phyloP scores from a whole-genome alignment of 2,888 invertebrate species.

The Drosophila putrida region DNA sequence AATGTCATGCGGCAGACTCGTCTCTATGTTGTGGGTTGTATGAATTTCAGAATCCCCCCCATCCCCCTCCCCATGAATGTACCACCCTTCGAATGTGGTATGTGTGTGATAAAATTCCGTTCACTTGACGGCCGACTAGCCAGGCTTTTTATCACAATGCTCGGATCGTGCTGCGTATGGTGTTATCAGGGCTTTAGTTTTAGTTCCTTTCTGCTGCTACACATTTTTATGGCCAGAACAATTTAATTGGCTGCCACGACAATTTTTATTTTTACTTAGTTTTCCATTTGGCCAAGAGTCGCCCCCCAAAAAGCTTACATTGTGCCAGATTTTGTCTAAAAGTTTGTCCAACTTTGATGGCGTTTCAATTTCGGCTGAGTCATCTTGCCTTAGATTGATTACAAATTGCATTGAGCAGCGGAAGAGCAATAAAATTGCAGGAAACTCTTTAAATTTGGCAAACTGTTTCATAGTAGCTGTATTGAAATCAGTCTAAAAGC shows the following conservation, averaged over 20 bases:
- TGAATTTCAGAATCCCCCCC: not conserved
- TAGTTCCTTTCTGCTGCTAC: slow-evolving; percentile 41
- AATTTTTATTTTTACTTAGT: slow-evolving; percentile 18
- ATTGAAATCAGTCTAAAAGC: slow-evolving; percentile 10
- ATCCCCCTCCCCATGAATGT: not conserved
- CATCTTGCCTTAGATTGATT: slow-evolving; percentile 66
- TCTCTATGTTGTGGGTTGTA: slow-evolving; percentile 24
- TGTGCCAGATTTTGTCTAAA: slow-evolving; percentile 63
- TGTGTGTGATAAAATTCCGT: slow-evolving; percentile 70
- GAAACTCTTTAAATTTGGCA: slow-evolving; percentile 17
- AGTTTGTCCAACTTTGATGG: slow-evolving; percentile 59
- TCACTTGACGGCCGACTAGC: slow-evolving; percentile 52
- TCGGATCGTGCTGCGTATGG: slow-evolving; percentile 60
- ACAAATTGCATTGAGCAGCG: slow-evolving; percentile 47
- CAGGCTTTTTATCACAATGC: slow-evolving; percentile 62
- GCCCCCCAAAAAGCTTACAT: slow-evolving; percentile 51
- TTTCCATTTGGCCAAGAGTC: slow-evolving; percentile 21
- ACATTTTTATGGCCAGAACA: slow-evolving; percentile 73
- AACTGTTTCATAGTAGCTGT: not conserved
- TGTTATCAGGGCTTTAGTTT: slow-evolving; percentile 44
- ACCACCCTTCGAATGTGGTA: not conserved
- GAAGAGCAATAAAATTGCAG: slow-evolving; percentile 40
- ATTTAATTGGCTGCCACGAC: slow-evolving; percentile 73
- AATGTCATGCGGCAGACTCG: slow-evolving; percentile 60
- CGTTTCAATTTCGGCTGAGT: slow-evolving; percentile 70